These are phyloP conservation scores for Bombus waltoni DNA, from an alignment of 1,140 invertebrate genomes.

Conservation along the genomic window DNA sequence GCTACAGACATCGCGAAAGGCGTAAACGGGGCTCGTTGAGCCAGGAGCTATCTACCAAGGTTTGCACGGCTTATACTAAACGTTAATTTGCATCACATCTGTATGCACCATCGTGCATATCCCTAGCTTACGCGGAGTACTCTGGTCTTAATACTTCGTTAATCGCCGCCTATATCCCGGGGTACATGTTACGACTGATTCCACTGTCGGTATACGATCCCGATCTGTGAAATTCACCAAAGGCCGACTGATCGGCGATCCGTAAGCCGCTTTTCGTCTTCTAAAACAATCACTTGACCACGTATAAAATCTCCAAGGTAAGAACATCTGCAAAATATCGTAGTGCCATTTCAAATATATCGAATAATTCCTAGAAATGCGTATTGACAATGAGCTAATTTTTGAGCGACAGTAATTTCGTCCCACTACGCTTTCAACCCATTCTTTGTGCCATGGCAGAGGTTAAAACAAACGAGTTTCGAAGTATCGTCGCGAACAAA, in stretches of 20 bases:
- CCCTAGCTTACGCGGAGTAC: slow-evolving; percentile 75
- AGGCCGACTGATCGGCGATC: neutral
- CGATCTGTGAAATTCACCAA: slow-evolving; percentile 1
- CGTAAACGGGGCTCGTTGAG: slow-evolving; percentile 38
- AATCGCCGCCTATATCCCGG: slow-evolving; percentile 71
- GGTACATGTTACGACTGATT: slow-evolving; percentile 25
- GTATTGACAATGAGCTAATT: too few relatives aligned
- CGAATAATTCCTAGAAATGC: too few relatives aligned
- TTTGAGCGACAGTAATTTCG: too few relatives aligned
- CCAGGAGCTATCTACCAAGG: slow-evolving; percentile 41
- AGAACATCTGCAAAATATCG: too few relatives aligned
- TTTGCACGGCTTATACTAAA: slow-evolving; percentile 77
- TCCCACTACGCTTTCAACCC: too few relatives aligned
- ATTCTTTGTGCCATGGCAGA: too few relatives aligned
- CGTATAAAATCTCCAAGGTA: neutral
- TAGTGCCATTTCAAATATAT: too few relatives aligned
- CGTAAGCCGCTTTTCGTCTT: neutral
- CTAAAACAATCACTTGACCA: neutral
- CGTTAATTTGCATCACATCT: slow-evolving; percentile 80
- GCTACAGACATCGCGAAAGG: slow-evolving; percentile 57
- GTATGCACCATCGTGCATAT: slow-evolving; percentile 79
- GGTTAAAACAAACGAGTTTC: neutral
- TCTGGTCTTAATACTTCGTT: slow-evolving; percentile 79
- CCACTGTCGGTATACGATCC: slow-evolving; percentile 13
- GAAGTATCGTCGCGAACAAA: neutral